Evolutionary conservation across 2,888 invertebrate genomes (phyloP).

Genomic region (Agonopterix alstromeriana): DNA sequence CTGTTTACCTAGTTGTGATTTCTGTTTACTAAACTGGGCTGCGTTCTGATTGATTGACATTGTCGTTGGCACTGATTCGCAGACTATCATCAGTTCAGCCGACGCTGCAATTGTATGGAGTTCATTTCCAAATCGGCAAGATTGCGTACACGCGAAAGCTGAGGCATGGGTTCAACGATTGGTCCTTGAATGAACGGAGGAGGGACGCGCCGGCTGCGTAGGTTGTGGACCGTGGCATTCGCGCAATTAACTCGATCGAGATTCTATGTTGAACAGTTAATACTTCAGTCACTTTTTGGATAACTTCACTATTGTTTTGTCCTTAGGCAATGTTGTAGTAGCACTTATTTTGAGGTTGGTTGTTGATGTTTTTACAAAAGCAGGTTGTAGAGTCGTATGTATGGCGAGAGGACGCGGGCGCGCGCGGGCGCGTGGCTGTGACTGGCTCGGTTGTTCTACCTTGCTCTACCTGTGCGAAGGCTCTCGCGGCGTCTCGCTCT

Average conservation of each 20-base stretch:
- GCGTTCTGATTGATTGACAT: constrained; percentile 73
- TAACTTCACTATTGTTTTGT: constrained; percentile 4
- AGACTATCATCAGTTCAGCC: constrained; percentile 41
- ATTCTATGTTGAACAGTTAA: constrained; percentile 8
- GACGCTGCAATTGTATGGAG: constrained; percentile 31
- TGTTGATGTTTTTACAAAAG: constrained; percentile 35
- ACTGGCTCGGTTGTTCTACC: constrained; percentile 35
- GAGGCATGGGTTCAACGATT: constrained; percentile 67
- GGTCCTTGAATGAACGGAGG: constrained; percentile 70
- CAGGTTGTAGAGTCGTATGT: constrained; percentile 33
- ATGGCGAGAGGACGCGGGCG: constrained; percentile 43
- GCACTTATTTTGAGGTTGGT: not conserved
- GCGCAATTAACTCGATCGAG: constrained; percentile 51
- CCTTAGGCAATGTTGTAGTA: not conserved
- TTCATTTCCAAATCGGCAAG: constrained; percentile 48
- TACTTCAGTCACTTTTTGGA: not conserved
- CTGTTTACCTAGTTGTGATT: constrained; percentile 73
- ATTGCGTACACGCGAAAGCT: constrained; percentile 46
- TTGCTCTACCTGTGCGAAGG: constrained; percentile 55
- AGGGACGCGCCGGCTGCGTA: constrained; percentile 71
- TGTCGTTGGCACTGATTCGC: constrained; percentile 44
- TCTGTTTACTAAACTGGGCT: constrained; percentile 67
- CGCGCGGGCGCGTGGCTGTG: constrained; percentile 53
- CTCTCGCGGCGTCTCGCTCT: constrained; percentile 45
- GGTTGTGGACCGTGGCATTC: constrained; percentile 71